phyloP scores from a whole-genome alignment of 2,113 vertebrate species.

The Bungarus multicinctus region DNA sequence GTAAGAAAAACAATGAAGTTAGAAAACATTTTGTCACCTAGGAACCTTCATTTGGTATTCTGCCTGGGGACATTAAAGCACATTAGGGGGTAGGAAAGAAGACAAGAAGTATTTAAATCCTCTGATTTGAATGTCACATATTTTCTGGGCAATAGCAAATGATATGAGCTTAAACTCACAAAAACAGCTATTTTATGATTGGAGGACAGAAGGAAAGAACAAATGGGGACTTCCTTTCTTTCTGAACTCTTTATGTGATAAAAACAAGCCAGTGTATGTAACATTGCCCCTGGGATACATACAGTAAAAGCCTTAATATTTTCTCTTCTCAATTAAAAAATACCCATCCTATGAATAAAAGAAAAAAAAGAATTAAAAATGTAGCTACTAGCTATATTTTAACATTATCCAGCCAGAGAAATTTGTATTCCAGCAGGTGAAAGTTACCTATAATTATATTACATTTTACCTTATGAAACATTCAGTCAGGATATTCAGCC shows the following conservation, averaged over 20 bases:
- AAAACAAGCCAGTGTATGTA: neutral
- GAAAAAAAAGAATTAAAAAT: neutral
- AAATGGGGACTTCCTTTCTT: neutral
- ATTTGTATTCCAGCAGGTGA: neutral
- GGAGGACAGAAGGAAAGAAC: neutral
- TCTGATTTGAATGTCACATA: fast-evolving
- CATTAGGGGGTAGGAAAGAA: neutral
- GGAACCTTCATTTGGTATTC: neutral
- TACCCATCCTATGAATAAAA: neutral
- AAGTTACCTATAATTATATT: neutral
- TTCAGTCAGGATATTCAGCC: neutral
- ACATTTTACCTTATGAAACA: neutral
- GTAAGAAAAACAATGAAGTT: neutral
- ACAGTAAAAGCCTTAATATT: neutral
- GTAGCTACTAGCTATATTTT: neutral
- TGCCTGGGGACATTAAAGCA: neutral
- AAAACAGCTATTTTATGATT: neutral
- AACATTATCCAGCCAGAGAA: neutral
- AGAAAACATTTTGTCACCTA: neutral
- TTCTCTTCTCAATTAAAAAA: neutral
- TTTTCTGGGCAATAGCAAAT: neutral
- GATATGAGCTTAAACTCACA: neutral
- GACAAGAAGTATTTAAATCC: neutral
- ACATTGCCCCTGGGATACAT: neutral
- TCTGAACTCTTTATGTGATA: neutral